phyloP scores from a whole-genome alignment of 2,113 vertebrate genomes.

The Hemicordylus capensis region DNA sequence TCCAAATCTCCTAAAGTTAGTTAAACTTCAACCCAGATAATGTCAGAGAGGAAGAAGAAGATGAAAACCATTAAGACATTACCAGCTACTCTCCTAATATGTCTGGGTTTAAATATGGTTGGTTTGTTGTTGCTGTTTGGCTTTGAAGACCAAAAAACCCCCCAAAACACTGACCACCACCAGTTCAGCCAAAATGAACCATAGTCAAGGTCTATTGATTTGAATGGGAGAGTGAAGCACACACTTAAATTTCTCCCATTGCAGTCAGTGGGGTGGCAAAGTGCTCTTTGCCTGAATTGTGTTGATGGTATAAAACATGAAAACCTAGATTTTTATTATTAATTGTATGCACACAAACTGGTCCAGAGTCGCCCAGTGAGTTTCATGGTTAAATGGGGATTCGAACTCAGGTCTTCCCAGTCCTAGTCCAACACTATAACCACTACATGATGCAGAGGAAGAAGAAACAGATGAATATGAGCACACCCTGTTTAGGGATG shows the following conservation, averaged over 20 bases:
- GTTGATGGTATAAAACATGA: too few relatives aligned
- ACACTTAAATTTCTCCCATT: not conserved
- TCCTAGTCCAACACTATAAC: too few relatives aligned
- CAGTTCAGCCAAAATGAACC: not conserved
- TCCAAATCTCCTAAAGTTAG: not conserved
- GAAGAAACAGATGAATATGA: too few relatives aligned
- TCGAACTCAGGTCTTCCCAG: too few relatives aligned
- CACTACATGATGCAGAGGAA: too few relatives aligned
- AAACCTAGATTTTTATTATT: too few relatives aligned
- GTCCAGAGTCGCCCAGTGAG: too few relatives aligned
- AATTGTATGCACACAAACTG: not conserved
- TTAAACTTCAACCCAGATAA: not conserved
- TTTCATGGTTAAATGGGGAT: too few relatives aligned
- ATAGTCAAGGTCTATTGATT: not conserved
- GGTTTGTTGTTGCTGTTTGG: not conserved
- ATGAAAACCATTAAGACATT: not conserved
- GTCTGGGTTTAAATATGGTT: not conserved
- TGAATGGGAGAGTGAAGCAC: not conserved
- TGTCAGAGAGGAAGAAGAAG: not conserved
- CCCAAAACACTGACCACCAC: too few relatives aligned
- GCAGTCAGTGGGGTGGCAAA: not conserved
- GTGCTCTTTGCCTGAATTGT: too few relatives aligned
- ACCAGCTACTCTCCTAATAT: not conserved
- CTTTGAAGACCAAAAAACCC: not conserved
- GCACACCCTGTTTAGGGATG: too few relatives aligned